These are phyloP conservation scores for Leptura quadrifasciata DNA, from an alignment of 2,888 invertebrate genomes.

Conservation along the genomic window DNA sequence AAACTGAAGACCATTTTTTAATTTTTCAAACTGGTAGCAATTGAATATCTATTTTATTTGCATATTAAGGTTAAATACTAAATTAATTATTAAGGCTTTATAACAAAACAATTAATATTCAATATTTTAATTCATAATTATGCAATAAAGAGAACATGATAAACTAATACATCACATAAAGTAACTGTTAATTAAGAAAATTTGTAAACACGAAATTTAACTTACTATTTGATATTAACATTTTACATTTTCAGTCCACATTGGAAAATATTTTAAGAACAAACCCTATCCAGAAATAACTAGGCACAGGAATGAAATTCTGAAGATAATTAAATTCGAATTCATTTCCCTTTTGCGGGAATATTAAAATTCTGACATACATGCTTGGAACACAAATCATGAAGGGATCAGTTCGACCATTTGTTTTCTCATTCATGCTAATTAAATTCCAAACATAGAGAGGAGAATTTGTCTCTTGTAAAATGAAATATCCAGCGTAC, in stretches of 20 bases:
- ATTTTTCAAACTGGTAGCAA: too few species aligned
- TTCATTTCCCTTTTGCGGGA: constrained; percentile 29
- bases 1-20: too few species aligned
- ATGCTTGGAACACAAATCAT: constrained; percentile 35
- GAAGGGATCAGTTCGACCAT: constrained; percentile 41
- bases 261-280: background rate
- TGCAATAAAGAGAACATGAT: too few species aligned
- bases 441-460: constrained; percentile 56
- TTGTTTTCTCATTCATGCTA: constrained; percentile 47
- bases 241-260: background rate
- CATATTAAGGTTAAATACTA: too few species aligned
- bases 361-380: constrained; percentile 42
- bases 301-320: constrained; percentile 18
- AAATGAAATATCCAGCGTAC: constrained; percentile 43
- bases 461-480: constrained; percentile 50
- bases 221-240: background rate
- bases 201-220: background rate
- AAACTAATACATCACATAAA: too few species aligned
- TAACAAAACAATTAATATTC: too few species aligned
- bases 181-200: too few species aligned
- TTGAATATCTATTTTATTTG: too few species aligned
- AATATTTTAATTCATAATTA: too few species aligned
- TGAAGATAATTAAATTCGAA: constrained; percentile 32
- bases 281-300: background rate
- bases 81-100: too few species aligned